phyloP scores from a whole-genome alignment of 2,113 vertebrate genomes.

The Gasterosteus aculeatus region DNA sequence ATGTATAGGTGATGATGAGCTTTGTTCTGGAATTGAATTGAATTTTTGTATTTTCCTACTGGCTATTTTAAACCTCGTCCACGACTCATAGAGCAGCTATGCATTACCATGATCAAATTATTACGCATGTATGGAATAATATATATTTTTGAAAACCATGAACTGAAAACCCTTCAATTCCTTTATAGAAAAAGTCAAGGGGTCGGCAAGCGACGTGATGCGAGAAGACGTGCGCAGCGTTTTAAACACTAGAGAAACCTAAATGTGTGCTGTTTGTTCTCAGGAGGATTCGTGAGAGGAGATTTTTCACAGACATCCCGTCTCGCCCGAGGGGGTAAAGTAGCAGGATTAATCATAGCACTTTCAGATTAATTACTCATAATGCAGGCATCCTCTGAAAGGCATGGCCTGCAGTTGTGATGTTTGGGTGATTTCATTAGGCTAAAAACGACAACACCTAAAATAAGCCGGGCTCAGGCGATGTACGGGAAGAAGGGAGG shows the following conservation, averaged over 20 bases:
- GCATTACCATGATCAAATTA: conserved; percentile 57
- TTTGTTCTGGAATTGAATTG: conserved; percentile 21
- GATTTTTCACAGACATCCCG: conserved; percentile 76
- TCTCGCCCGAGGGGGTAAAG: conserved; percentile 74
- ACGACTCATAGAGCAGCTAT: conserved; percentile 25
- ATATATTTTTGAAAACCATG: conserved; percentile 11
- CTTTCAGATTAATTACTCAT: conserved; percentile 87
- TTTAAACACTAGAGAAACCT: conserved; percentile 63
- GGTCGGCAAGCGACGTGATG: conserved; percentile 54
- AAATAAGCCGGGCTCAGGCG: conserved; percentile 71
- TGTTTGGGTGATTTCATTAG: conserved; percentile 85
- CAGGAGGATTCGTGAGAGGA: conserved; percentile 65
- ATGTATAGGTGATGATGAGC: conserved; percentile 19
- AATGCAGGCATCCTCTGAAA: conserved; percentile 81
- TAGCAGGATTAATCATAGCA: conserved; percentile 84
- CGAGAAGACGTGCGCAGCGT: conserved; percentile 51
- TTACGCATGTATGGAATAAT: conserved; percentile 25
- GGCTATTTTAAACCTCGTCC: conserved; percentile 39
- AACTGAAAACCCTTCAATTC: conserved; percentile 20
- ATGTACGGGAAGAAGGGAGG: conserved; percentile 33
- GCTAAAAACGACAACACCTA: conserved; percentile 81
- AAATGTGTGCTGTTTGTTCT: conserved; percentile 70
- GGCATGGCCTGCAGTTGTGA: conserved; percentile 82
- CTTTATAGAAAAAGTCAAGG: conserved; percentile 21
- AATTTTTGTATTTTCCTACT: conserved; percentile 44